Conservation (phyloP, 2,888 invertebrate species). For the Diarsia mendica region DNA sequence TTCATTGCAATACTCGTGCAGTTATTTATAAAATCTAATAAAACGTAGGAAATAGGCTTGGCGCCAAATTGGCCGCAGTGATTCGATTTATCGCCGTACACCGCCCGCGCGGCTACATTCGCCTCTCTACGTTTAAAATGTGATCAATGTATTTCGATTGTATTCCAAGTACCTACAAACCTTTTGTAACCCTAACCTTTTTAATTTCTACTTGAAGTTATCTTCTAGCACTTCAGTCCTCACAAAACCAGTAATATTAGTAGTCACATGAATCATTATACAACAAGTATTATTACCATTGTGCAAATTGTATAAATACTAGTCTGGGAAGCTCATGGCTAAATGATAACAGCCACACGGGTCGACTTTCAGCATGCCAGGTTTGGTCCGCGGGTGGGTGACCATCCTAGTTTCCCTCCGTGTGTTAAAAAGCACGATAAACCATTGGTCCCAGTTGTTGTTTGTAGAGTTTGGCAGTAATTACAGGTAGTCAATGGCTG, state of each 20-base stretch:
- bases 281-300: too few species aligned
- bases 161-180: conserved; percentile 2
- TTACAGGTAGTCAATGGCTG: not conserved
- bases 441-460: not conserved
- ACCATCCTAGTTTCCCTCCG: too few species aligned
- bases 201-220: not conserved
- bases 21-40: conserved; percentile 64
- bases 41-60: conserved; percentile 60
- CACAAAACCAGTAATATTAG: too few species aligned
- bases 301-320: not conserved
- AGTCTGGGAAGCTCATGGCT: too few species aligned
- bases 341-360: not conserved
- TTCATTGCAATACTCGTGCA: conserved; percentile 54
- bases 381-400: not conserved
- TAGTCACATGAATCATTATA: too few species aligned
- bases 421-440: not conserved
- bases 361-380: not conserved
- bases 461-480: not conserved
- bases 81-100: conserved; percentile 59
- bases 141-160: conserved; percentile 34
- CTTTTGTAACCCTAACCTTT: not conserved
- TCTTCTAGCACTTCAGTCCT: not conserved
- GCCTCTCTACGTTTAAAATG: conserved; percentile 41
- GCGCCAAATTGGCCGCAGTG: conserved; percentile 61
- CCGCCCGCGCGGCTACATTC: conserved; percentile 27